These are phyloP conservation scores for Zootoca vivipara DNA, from an alignment of 2,113 vertebrate species.

Conservation along the genomic window DNA sequence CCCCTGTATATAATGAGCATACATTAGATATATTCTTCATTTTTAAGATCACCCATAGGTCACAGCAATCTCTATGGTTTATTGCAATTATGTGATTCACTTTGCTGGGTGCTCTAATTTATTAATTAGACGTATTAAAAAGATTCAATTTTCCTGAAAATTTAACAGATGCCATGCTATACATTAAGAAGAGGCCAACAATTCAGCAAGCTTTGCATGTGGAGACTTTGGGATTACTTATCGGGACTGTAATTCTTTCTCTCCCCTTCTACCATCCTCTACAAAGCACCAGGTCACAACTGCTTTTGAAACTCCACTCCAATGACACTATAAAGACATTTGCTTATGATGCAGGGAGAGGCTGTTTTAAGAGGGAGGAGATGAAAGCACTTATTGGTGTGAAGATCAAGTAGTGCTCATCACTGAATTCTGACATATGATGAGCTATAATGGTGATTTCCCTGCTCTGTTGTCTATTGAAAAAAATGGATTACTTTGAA, in stretches of 20 bases:
- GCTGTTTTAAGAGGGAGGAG: neutral
- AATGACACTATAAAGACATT: neutral
- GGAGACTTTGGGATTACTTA: neutral
- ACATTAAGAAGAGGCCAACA: neutral
- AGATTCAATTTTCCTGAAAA: neutral
- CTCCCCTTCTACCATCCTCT: neutral
- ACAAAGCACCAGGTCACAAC: neutral
- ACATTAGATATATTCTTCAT: neutral
- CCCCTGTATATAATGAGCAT: neutral
- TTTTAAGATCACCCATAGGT: neutral
- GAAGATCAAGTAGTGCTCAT: neutral
- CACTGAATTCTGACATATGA: neutral
- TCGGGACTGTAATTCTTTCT: neutral
- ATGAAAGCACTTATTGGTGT: neutral
- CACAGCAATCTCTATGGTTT: neutral
- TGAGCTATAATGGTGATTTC: rapidly evolving
- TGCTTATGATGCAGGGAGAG: neutral
- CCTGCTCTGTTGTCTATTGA: rapidly evolving
- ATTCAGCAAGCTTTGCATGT: neutral
- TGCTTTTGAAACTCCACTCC: neutral
- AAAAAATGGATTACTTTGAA: rapidly evolving
- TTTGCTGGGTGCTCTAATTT: neutral
- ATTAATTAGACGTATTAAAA: neutral
- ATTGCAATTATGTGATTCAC: neutral
- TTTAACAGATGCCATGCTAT: neutral